phyloP scores from a whole-genome alignment of 2,888 invertebrate species.

The Rhingia campestris region DNA sequence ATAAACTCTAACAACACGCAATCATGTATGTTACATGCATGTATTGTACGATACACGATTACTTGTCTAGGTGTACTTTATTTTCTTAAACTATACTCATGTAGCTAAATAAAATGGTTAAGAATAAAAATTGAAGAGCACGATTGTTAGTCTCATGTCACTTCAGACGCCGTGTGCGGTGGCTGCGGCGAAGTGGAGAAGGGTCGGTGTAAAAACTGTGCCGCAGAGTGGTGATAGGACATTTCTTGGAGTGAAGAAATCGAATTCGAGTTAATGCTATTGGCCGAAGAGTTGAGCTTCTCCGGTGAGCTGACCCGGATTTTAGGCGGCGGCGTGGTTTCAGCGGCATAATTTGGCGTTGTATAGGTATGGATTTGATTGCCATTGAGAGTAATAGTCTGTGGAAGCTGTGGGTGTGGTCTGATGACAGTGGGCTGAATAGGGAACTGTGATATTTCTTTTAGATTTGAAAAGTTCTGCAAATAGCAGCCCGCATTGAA shows the following conservation, averaged over 20 bases:
- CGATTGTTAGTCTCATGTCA: constrained; percentile 79
- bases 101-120: constrained; percentile 59
- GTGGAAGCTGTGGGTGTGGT: constrained; percentile 82
- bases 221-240: constrained; percentile 77
- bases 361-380: constrained; percentile 77
- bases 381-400: constrained; percentile 79
- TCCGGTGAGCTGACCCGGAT: constrained; percentile 82
- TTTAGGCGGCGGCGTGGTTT: constrained; percentile 78
- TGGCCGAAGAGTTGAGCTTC: constrained; percentile 81
- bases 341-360: constrained; percentile 66
- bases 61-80: constrained; percentile 37
- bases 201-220: constrained; percentile 81
- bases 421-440: constrained; percentile 82
- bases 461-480: constrained; percentile 82
- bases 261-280: constrained; percentile 76
- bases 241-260: constrained; percentile 76
- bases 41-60: constrained; percentile 22
- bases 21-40: neutral
- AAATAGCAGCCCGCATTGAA: constrained; percentile 82
- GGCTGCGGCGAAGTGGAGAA: constrained; percentile 82
- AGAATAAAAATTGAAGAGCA: constrained; percentile 51
- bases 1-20: constrained; percentile 51
- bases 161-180: constrained; percentile 79
- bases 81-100: constrained; percentile 51
- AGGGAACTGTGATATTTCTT: constrained; percentile 82